Evolutionary conservation across 1,140 invertebrate species (phyloP), one percentile per base, ranked within the genome.

Genomic region (Idris sp.): DNA sequence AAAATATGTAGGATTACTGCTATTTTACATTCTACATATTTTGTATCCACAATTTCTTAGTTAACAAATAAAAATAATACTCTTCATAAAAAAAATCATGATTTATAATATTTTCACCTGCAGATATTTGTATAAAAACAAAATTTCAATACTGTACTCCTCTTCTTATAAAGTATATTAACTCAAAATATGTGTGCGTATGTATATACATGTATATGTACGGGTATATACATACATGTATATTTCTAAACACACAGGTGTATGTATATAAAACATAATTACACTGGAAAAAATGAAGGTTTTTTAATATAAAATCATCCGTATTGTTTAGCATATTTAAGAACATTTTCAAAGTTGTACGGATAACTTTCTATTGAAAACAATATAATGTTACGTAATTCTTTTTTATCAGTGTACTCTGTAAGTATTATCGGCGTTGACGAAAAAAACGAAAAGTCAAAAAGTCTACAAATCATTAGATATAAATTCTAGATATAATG

Each of bases 401-500:
- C 33, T 49, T 59, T 53, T 59, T 51, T 51, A 10, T 69, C 56
- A 62, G 26, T 61, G 40, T 62, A 72, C n/a, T n/a, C 13, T 51
- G 44, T 76, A 72, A 53, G 62, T 68, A 38, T 72, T 72, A 62
- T 61, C 56, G 56, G 56, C 61, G 54, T 58, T 62, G 41, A 44
- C 15, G 31, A 40, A 35, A 54, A 28, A 46, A n/a, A 28, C 26
- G 31, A 44, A 56, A 61, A 61, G 49, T 69, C 53, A 48, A 54
- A 62, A 76, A 71, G 54, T 61, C 53, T 74, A 74, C 61, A 65
- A 65, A 74, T 65, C 33, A 67, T 6, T 59, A 68, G 38, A 58
- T 49, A 68, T 56, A n/a, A 35, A 74, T 56, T n/a, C n/a, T 51
- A 74, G 10, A 54, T 18, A 38, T 61, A 58, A 68, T 68, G 10